Evolutionary conservation across 2,888 invertebrate genomes (phyloP).

Genomic region (Drosophila prostipennis): DNA sequence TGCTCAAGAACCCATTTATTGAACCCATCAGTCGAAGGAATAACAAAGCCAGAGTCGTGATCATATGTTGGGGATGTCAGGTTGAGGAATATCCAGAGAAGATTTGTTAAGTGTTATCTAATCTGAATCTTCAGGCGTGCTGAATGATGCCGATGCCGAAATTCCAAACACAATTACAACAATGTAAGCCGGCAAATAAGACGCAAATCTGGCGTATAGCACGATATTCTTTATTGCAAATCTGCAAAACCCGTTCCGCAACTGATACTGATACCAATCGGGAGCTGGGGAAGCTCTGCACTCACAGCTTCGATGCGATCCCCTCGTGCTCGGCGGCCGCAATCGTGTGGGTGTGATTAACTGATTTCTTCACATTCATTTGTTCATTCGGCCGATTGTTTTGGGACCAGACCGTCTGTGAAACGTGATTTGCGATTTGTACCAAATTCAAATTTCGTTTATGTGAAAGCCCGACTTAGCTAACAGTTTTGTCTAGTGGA

Average conservation of each 20-base stretch:
- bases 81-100: not conserved
- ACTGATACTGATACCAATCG: conserved; percentile 81
- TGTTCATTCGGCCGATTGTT: conserved; percentile 73
- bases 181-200: conserved; percentile 66
- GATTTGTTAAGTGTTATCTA: conserved; percentile 26
- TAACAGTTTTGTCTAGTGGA: conserved; percentile 15
- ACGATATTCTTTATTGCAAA: conserved; percentile 81
- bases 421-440: conserved; percentile 84
- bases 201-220: conserved; percentile 79
- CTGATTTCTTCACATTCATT: conserved; percentile 83
- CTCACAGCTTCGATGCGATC: conserved; percentile 27
- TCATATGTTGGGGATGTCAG: conserved; percentile 61
- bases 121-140: conserved; percentile 50
- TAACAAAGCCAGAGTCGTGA: conserved; percentile 60
- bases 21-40: not conserved
- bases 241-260: conserved; percentile 69
- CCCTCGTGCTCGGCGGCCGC: conserved; percentile 13
- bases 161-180: conserved; percentile 47
- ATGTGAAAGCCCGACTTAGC: conserved; percentile 38
- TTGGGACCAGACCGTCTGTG: conserved; percentile 35
- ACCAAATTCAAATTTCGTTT: conserved; percentile 78
- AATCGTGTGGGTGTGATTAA: conserved; percentile 83
- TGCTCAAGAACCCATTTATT: conserved; percentile 49
- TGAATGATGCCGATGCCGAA: conserved; percentile 54
- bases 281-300: conserved; percentile 41